A percentile compares a stretch with the other conserved stretches of the same genome.
Conservation (phyloP, 2,888 invertebrate species). For the Orgyia antiqua region DNA sequence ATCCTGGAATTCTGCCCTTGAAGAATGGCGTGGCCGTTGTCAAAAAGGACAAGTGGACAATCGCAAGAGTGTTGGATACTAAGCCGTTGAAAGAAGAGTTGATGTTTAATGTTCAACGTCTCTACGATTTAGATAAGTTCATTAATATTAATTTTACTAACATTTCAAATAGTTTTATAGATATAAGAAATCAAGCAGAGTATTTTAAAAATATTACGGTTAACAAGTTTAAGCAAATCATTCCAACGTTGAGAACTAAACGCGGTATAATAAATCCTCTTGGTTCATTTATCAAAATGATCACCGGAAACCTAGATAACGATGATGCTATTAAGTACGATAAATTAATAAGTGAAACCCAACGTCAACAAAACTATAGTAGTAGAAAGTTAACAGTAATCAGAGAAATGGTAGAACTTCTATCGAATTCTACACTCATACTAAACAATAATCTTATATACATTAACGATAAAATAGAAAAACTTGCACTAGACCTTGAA, state of each 20-base stretch:
- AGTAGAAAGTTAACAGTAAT: conserved; percentile 12
- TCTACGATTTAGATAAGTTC: too few relatives aligned
- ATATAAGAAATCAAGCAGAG: too few relatives aligned
- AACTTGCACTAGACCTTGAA: conserved; percentile 3
- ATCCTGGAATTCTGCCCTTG: conserved; percentile 18
- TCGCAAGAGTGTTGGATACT: conserved; percentile 1
- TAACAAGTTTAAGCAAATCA: conserved; percentile 5
- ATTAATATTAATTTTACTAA: too few relatives aligned
- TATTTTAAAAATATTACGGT: conserved; percentile 4
- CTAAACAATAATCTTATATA: conserved; percentile 10
- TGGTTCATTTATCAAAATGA: conserved; percentile 1
- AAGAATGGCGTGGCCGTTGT: conserved; percentile 9
- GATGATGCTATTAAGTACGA: too few relatives aligned
- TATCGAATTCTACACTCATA: conserved; percentile 3
- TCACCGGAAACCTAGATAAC: conserved; percentile 25
- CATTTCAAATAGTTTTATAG: too few relatives aligned
- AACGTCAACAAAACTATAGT: conserved; percentile 8
- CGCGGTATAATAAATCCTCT: not conserved
- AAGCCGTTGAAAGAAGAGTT: too few relatives aligned
- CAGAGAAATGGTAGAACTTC: conserved; percentile 1
- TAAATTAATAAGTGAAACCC: conserved; percentile 15
- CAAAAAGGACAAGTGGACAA: conserved; percentile 1
- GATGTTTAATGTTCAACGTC: too few relatives aligned
- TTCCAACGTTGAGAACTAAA: conserved; percentile 10
- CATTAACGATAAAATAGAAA: conserved; percentile 10